Percentiles rank a stretch among this genome's conserved stretches.
Conservation (phyloP, 1,140 invertebrate genomes). For the Drosophila nasuta region DNA sequence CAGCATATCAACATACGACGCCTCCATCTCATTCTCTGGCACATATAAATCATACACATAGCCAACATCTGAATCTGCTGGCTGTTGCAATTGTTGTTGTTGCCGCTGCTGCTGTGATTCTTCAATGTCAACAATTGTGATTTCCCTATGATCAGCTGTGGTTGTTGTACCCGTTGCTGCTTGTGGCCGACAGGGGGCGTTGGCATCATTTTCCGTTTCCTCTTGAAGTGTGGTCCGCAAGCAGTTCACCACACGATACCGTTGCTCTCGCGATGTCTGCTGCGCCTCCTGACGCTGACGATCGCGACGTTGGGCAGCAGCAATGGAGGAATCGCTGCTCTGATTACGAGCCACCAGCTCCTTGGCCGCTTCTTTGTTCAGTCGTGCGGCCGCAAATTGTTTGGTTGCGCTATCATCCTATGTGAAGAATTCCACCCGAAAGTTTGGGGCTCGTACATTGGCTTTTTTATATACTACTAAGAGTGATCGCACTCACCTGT, state of each 20-base stretch:
- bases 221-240: conserved; percentile 66
- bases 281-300: conserved; percentile 69
- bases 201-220: conserved; percentile 1
- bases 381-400: conserved; percentile 84
- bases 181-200: background rate
- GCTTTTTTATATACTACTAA: background rate
- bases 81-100: conserved; percentile 36
- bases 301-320: conserved; percentile 40
- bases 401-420: conserved; percentile 80
- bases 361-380: conserved; percentile 76
- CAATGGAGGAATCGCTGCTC: conserved; percentile 39
- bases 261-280: conserved; percentile 64
- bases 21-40: conserved; percentile 76
- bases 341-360: conserved; percentile 57
- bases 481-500: conserved; percentile 59
- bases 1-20: conserved; percentile 77
- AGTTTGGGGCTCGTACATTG: background rate
- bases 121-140: conserved; percentile 72
- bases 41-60: conserved; percentile 84
- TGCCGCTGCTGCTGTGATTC: conserved; percentile 46
- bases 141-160: conserved; percentile 16
- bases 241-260: conserved; percentile 83
- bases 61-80: conserved; percentile 77
- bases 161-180: background rate
- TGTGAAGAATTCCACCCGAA: background rate